Evolutionary conservation across 1,140 invertebrate genomes (phyloP).

Genomic region (Argopecten irradians): DNA sequence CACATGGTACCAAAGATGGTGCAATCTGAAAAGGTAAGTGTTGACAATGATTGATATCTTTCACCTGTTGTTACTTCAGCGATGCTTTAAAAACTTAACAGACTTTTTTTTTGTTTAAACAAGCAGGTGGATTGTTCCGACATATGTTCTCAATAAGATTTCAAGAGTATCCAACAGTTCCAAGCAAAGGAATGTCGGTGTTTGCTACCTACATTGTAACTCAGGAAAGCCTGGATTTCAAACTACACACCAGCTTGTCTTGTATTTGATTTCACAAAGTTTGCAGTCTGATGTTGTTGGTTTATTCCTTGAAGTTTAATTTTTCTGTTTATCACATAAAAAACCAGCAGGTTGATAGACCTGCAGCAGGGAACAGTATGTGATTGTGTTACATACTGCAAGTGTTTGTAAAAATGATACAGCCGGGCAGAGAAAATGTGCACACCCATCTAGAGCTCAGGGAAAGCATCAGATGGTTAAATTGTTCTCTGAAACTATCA

Average conservation of each 20-base stretch:
- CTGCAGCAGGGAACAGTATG: neutral
- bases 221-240: neutral
- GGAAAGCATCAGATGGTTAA: conserved; percentile 8
- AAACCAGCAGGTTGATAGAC: neutral
- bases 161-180: neutral
- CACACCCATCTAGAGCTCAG: neutral
- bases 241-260: neutral
- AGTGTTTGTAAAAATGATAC: neutral
- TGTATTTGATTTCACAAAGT: neutral
- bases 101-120: neutral
- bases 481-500: conserved; percentile 2
- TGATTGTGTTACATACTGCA: neutral
- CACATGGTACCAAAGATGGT: neutral
- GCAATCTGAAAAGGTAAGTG: neutral
- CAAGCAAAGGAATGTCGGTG: neutral
- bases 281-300: neutral
- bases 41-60: neutral
- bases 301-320: neutral
- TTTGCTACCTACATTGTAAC: neutral
- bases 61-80: conserved; percentile 15
- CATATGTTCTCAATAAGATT: neutral
- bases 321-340: conserved; percentile 12
- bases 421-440: neutral
- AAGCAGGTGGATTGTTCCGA: conserved; percentile 13
- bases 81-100: neutral